A percentile compares a stretch with the other conserved stretches of the same genome.
phyloP scores from a whole-genome alignment of 1,140 invertebrate genomes.

The Heterodera carotae region DNA sequence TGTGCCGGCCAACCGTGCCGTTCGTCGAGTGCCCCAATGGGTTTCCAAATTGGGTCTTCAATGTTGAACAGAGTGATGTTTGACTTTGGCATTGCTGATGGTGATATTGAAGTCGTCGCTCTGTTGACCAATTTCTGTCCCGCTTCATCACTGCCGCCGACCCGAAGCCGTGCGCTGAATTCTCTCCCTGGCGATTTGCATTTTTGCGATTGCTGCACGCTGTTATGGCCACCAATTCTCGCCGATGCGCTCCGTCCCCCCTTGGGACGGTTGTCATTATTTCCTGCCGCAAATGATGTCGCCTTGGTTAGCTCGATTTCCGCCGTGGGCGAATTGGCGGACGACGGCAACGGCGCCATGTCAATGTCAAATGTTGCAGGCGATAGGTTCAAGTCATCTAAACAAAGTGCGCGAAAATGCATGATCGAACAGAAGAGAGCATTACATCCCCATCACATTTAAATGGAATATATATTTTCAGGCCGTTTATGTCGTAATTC shows the following conservation, averaged over 20 bases:
- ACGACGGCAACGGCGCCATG: neutral
- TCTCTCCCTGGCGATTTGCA: slow-evolving; percentile 22
- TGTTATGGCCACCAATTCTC: too few species aligned
- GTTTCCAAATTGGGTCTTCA: slow-evolving; percentile 25
- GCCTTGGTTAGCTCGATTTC: too few species aligned
- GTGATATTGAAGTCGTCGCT: too few species aligned
- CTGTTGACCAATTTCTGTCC: neutral
- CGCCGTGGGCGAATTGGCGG: neutral
- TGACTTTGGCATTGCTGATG: too few species aligned
- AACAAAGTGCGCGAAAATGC: slow-evolving; percentile 4
- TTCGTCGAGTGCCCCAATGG: slow-evolving; percentile 16
- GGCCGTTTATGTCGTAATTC: too few species aligned
- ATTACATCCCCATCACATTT: too few species aligned
- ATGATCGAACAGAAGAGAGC: too few species aligned
- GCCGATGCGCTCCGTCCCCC: too few species aligned
- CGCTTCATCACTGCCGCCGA: neutral
- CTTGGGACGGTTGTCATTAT: too few species aligned
- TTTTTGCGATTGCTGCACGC: neutral
- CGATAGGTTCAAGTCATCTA: neutral
- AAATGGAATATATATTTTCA: too few species aligned
- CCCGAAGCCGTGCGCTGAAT: neutral
- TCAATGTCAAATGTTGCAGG: neutral
- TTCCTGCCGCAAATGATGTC: too few species aligned
- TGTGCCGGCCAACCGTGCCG: neutral
- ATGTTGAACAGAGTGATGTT: slow-evolving; percentile 22